These are phyloP conservation scores for Argyresthia albistria DNA, from an alignment of 2,888 invertebrate species.

Conservation along the genomic window DNA sequence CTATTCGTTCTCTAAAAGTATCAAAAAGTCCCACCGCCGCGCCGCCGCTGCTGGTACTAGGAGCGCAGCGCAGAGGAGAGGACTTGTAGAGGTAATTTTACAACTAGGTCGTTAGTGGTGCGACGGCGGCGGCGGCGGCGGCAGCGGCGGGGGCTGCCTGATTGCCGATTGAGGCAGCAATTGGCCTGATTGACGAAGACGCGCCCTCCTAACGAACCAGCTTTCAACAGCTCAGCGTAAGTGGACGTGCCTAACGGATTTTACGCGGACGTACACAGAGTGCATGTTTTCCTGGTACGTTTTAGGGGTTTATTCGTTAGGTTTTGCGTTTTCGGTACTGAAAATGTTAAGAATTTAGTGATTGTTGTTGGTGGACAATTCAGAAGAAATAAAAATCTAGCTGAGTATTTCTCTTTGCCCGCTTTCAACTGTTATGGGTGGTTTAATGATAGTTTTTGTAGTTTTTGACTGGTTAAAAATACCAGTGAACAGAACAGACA, in stretches of 20 bases:
- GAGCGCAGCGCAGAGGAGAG: slow-evolving; percentile 26
- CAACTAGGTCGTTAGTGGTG: slow-evolving; percentile 54
- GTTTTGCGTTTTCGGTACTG: background rate
- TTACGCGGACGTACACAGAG: background rate
- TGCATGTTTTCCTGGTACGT: slow-evolving; percentile 1
- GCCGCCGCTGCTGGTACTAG: slow-evolving; percentile 26
- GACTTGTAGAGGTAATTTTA: slow-evolving; percentile 43
- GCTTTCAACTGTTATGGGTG: too few species aligned
- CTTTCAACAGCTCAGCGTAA: slow-evolving; percentile 40
- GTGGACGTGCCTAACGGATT: slow-evolving; percentile 38
- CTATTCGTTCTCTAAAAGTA: too few species aligned
- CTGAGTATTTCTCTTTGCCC: too few species aligned
- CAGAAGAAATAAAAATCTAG: too few species aligned
- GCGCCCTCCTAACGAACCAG: slow-evolving; percentile 64
- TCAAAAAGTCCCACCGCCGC: too few species aligned
- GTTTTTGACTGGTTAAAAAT: too few species aligned
- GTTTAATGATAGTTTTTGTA: too few species aligned
- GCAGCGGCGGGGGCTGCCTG: slow-evolving; percentile 37
- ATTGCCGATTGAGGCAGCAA: slow-evolving; percentile 72
- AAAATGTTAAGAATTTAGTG: background rate
- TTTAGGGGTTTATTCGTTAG: background rate
- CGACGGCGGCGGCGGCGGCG: slow-evolving; percentile 15
- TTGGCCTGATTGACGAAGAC: slow-evolving; percentile 70
- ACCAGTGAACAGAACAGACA: too few species aligned
- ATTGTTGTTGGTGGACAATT: too few species aligned